phyloP scores from a whole-genome alignment of 2,888 invertebrate genomes.

The Nymphalis polychloros region DNA sequence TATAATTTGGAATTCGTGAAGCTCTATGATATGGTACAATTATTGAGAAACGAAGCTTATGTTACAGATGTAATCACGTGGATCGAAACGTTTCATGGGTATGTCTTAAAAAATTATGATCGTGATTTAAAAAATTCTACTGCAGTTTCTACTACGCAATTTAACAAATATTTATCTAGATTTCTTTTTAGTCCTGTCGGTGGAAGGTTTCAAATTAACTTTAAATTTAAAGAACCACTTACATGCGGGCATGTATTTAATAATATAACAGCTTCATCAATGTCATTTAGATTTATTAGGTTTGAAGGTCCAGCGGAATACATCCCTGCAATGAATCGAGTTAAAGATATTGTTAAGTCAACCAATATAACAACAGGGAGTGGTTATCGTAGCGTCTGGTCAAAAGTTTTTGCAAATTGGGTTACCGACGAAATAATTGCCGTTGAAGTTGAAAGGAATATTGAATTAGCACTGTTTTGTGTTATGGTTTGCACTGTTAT shows the following conservation, averaged over 20 bases:
- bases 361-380: conserved; percentile 83
- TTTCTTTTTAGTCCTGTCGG: conserved; percentile 86
- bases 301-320: conserved; percentile 85
- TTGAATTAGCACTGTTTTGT: conserved; percentile 87
- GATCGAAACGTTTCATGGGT: conserved; percentile 84
- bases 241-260: conserved; percentile 84
- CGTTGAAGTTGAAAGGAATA: conserved; percentile 87
- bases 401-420: conserved; percentile 87
- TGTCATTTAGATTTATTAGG: conserved; percentile 83
- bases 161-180: conserved; percentile 84
- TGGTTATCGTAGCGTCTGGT: conserved; percentile 86
- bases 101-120: conserved; percentile 81
- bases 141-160: conserved; percentile 76
- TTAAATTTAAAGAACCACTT: conserved; percentile 83
- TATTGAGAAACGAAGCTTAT: conserved; percentile 77
- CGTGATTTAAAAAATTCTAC: conserved; percentile 74
- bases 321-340: conserved; percentile 87
- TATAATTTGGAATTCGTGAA: conserved; percentile 83
- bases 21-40: conserved; percentile 78
- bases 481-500: conserved; percentile 90
- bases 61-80: conserved; percentile 83
- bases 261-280: conserved; percentile 81
- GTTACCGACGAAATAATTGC: conserved; percentile 90
- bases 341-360: conserved; percentile 79
- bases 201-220: conserved; percentile 85